phyloP scores from a whole-genome alignment of 2,888 invertebrate genomes.

The Tryphoninae sp. region DNA sequence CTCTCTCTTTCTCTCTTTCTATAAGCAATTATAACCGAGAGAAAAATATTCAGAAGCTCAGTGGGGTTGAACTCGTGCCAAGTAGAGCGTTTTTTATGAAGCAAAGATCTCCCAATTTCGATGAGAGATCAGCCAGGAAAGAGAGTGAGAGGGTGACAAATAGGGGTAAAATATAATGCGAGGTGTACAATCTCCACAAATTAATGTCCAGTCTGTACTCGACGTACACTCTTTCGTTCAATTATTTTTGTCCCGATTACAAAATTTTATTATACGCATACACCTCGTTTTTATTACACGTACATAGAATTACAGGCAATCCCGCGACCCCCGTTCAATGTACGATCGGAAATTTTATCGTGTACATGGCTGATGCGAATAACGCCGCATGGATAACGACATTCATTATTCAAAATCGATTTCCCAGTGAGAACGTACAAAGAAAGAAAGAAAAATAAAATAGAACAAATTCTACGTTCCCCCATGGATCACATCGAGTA shows the following conservation, averaged over 20 bases:
- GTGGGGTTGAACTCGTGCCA: slow-evolving; percentile 57
- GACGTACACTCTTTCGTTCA: slow-evolving; percentile 22
- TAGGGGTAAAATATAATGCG: not conserved
- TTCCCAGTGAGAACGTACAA: not conserved
- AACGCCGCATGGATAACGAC: not conserved
- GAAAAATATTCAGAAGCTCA: slow-evolving; percentile 33
- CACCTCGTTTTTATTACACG: not conserved
- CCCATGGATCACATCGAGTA: not conserved
- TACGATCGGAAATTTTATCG: slow-evolving; percentile 5
- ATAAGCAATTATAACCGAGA: not conserved
- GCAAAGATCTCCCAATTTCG: slow-evolving; percentile 40
- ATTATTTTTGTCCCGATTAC: slow-evolving; percentile 42
- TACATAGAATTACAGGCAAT: not conserved
- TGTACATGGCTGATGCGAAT: slow-evolving; percentile 8
- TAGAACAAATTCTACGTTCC: not conserved
- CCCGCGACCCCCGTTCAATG: not conserved
- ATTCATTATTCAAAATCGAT: slow-evolving; percentile 20
- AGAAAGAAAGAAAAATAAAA: not conserved
- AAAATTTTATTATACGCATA: slow-evolving; percentile 10
- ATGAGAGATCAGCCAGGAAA: slow-evolving; percentile 35
- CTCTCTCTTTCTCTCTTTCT: not conserved
- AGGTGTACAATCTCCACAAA: slow-evolving; percentile 19
- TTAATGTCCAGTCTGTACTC: slow-evolving; percentile 4
- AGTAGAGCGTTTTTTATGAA: not conserved
- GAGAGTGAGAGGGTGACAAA: not conserved